These are phyloP conservation scores for Nibea coibor DNA, from an alignment of 2,113 vertebrate genomes.

Conservation along the genomic window DNA sequence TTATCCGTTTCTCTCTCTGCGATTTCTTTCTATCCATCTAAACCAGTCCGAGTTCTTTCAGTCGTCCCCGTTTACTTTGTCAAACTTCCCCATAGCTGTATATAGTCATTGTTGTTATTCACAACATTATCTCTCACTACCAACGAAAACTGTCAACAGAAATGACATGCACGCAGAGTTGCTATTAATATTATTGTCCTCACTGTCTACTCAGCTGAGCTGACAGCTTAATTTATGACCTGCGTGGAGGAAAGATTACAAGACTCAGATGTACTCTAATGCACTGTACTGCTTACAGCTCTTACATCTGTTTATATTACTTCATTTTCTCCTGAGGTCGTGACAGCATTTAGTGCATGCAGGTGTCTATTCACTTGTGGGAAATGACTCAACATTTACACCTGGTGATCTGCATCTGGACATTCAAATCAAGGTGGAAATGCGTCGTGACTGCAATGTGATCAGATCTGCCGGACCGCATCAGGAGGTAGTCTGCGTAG, in stretches of 20 bases:
- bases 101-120: conserved; percentile 4
- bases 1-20: background rate
- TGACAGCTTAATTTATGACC: conserved; percentile 5
- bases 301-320: no score
- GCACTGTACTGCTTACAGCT: no score
- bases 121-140: conserved; percentile 15
- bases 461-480: no score
- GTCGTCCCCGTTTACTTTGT: background rate
- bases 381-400: background rate
- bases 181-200: conserved; percentile 13
- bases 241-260: no score
- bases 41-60: background rate
- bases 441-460: no score
- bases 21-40: background rate
- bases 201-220: background rate
- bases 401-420: no score
- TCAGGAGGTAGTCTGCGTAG: no score
- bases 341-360: background rate
- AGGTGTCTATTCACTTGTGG: background rate
- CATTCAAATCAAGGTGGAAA: no score
- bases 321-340: background rate
- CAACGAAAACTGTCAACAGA: conserved; percentile 13
- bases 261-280: no score
- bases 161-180: conserved; percentile 1
- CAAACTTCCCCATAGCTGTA: background rate